Percentiles rank a stretch among this genome's conserved stretches.
Conservation (phyloP, 2,797 vertebrate species). For the Hippocampus kuda region DNA sequence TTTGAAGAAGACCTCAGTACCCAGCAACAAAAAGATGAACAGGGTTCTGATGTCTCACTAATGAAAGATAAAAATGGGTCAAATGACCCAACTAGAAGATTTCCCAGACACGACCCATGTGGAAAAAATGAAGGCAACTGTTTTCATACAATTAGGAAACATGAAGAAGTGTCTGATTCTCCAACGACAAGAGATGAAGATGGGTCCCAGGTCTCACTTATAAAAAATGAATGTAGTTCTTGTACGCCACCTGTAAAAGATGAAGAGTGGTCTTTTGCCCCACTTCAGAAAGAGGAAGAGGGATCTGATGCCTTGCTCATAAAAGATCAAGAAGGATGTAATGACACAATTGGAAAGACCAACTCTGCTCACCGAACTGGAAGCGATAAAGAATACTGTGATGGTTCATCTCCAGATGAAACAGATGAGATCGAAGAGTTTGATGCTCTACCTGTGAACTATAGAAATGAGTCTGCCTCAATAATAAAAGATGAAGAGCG, state of each 20-base stretch:
- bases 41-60: not conserved
- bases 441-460: not conserved
- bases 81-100: not conserved
- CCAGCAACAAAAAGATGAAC: not conserved
- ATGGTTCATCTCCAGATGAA: not conserved
- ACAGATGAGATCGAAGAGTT: not conserved
- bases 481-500: not conserved
- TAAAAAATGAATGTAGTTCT: not conserved
- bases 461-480: not conserved
- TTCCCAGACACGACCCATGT: not conserved
- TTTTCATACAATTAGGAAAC: not conserved
- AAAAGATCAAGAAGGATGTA: not conserved
- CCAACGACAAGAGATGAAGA: not conserved
- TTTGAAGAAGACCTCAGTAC: not conserved
- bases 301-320: not conserved
- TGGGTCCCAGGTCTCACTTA: not conserved
- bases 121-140: not conserved
- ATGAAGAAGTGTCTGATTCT: not conserved
- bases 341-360: not conserved
- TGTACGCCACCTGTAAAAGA: not conserved
- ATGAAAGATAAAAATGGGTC: not conserved
- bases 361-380: not conserved
- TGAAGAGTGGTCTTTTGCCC: not conserved
- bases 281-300: not conserved
- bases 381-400: not conserved